phyloP scores from a whole-genome alignment of 2,888 invertebrate genomes.

The Drosophila rellima region DNA sequence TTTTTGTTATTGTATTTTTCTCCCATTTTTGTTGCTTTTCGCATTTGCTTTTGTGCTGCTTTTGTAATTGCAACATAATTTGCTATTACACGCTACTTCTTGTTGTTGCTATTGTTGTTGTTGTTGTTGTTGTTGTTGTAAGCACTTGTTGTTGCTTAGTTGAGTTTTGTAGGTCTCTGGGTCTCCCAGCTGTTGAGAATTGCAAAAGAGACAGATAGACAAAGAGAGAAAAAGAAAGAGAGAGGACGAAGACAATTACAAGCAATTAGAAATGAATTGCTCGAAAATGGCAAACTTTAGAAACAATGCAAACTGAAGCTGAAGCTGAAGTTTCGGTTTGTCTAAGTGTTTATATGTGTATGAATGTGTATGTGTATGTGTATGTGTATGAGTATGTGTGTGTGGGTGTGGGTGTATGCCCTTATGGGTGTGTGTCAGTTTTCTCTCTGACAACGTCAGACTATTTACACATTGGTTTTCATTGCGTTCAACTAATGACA shows the following conservation, averaged over 20 bases:
- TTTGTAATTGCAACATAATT: conserved; percentile 81
- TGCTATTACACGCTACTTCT: conserved; percentile 74
- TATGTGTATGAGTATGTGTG: not conserved
- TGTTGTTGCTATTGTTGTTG: conserved; percentile 38
- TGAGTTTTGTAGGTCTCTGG: conserved; percentile 76
- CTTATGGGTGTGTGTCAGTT: not conserved
- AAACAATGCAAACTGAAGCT: conserved; percentile 61
- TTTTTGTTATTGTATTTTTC: conserved; percentile 16
- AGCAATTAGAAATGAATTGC: conserved; percentile 79
- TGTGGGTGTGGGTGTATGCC: no score
- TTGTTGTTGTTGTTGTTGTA: conserved; percentile 28
- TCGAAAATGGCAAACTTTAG: conserved; percentile 63
- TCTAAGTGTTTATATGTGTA: conserved; percentile 5
- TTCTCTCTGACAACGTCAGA: conserved; percentile 34
- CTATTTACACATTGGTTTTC: conserved; percentile 19
- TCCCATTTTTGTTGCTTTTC: conserved; percentile 50
- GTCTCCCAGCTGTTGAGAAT: conserved; percentile 72
- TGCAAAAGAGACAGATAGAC: conserved; percentile 27
- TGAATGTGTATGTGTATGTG: not conserved
- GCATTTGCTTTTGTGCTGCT: conserved; percentile 70
- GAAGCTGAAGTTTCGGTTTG: conserved; percentile 48
- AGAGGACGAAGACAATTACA: conserved; percentile 68
- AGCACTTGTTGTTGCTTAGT: conserved; percentile 45
- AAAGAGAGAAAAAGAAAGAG: not conserved
- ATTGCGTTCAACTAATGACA: conserved; percentile 7